These are phyloP conservation scores for Chrysolina oricalcia DNA, from an alignment of 2,888 invertebrate species.

Conservation along the genomic window DNA sequence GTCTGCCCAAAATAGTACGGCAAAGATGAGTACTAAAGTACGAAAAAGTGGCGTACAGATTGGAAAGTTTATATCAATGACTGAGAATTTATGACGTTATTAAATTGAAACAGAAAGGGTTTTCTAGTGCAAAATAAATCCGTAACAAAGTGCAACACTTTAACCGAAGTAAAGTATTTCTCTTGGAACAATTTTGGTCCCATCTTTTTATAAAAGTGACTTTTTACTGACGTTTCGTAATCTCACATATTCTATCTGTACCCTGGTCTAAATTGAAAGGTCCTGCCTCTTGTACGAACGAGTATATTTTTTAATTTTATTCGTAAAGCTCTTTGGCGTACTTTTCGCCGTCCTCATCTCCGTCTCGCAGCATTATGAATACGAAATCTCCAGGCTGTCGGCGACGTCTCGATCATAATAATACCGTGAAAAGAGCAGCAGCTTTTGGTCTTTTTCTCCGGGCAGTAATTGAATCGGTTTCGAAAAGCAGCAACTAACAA, in stretches of 20 bases:
- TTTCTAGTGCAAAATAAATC: no score
- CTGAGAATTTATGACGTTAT: no score
- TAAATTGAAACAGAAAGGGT: no score
- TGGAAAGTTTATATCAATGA: no score
- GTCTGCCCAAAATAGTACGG: no score
- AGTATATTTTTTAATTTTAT: slow-evolving; percentile 63
- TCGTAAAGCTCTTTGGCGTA: slow-evolving; percentile 49
- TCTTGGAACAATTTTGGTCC: no score
- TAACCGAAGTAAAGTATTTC: no score
- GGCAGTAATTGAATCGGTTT: slow-evolving; percentile 50
- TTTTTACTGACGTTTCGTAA: background rate
- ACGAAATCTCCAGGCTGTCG: slow-evolving; percentile 55
- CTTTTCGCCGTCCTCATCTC: slow-evolving; percentile 34
- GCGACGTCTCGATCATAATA: slow-evolving; percentile 59
- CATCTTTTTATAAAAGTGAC: no score
- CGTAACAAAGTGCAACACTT: no score
- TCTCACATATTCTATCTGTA: background rate
- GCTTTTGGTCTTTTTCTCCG: slow-evolving; percentile 47
- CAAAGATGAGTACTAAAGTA: no score
- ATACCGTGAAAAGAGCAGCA: slow-evolving; percentile 52
- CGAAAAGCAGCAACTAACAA: slow-evolving; percentile 49
- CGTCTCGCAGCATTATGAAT: slow-evolving; percentile 56
- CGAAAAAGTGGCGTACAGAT: no score
- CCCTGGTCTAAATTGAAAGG: slow-evolving; percentile 37
- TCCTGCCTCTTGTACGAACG: slow-evolving; percentile 52